Conservation (phyloP, 2,888 invertebrate genomes). For the Griposia aprilina region DNA sequence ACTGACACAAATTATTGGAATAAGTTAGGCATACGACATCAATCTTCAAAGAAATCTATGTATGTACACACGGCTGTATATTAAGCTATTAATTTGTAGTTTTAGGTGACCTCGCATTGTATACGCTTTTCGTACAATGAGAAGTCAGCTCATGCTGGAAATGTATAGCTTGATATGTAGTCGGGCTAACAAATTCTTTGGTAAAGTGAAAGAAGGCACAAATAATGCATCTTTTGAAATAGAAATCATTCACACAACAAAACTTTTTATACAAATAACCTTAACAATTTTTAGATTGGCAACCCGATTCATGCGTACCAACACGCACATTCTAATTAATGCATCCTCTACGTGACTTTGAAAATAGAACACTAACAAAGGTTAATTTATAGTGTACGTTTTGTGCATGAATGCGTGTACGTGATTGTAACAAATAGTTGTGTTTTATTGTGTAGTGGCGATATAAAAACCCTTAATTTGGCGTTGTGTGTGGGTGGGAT, state of each 20-base stretch:
- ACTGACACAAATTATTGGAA: background rate
- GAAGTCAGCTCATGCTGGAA: no score
- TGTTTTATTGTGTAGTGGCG: constrained; percentile 74
- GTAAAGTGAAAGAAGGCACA: background rate
- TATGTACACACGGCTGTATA: background rate
- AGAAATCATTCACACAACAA: constrained; percentile 24
- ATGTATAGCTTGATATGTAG: no score
- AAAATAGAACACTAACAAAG: constrained; percentile 77
- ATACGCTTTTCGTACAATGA: no score
- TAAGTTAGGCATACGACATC: background rate
- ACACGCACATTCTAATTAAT: constrained; percentile 68
- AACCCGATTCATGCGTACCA: constrained; percentile 64
- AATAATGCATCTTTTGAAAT: constrained; percentile 15
- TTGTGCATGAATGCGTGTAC: constrained; percentile 79
- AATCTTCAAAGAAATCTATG: background rate
- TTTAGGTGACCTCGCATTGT: no score
- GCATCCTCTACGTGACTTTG: constrained; percentile 82
- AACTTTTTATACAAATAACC: constrained; percentile 36
- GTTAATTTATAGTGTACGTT: constrained; percentile 78
- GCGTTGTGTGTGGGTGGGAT: constrained; percentile 70
- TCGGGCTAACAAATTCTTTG: background rate
- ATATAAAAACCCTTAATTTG: constrained; percentile 74
- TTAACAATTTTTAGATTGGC: constrained; percentile 63
- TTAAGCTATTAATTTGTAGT: no score
- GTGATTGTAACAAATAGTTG: constrained; percentile 83